Conservation (phyloP, 2,113 vertebrate species). For the Podiceps cristatus region DNA sequence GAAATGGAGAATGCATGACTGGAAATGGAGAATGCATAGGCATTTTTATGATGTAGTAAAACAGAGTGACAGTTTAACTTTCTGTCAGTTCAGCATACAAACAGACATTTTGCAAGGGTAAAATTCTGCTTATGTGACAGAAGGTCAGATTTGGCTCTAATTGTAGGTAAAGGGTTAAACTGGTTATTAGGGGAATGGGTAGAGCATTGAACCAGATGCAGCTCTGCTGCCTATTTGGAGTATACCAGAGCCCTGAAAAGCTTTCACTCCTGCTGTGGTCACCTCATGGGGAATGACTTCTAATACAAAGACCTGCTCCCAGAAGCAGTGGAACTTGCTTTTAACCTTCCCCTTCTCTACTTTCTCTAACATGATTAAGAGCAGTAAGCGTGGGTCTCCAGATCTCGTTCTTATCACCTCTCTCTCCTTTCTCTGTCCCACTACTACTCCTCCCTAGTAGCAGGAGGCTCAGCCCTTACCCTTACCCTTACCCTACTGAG, state of each 20-base stretch:
- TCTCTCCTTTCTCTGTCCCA: not conserved
- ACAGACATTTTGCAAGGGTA: not conserved
- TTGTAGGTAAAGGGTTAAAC: not conserved
- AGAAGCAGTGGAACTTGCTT: not conserved
- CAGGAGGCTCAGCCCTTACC: not conserved
- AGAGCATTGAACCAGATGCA: not conserved
- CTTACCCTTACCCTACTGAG: not conserved
- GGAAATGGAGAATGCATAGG: not conserved
- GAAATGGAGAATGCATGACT: not conserved
- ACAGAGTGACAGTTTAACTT: not conserved
- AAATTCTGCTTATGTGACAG: not conserved
- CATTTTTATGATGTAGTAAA: not conserved
- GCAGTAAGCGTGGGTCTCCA: not conserved
- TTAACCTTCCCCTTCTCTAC: not conserved
- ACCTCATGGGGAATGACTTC: not conserved
- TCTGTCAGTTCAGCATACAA: not conserved
- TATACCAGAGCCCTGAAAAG: not conserved
- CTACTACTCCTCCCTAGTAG: not conserved
- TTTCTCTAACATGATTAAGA: not conserved
- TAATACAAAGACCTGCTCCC: not conserved
- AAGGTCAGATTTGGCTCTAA: not conserved
- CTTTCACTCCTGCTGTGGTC: not conserved
- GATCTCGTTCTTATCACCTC: not conserved
- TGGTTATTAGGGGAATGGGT: not conserved
- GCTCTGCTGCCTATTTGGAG: not conserved